Conservation (phyloP, 1,140 invertebrate species). For the Calephelis nemesis region DNA sequence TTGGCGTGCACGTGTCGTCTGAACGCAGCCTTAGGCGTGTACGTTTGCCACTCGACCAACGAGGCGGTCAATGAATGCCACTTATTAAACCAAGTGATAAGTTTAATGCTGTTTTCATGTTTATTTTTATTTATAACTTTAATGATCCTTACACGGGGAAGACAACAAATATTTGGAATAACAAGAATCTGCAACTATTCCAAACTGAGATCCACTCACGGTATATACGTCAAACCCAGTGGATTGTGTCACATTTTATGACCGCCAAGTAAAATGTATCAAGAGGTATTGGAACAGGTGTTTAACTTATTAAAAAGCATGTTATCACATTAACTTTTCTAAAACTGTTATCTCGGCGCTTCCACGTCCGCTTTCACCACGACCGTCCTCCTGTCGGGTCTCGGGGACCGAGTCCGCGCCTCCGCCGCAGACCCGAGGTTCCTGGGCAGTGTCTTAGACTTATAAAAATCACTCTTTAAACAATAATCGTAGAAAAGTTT, state of each 20-base stretch:
- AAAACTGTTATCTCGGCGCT: slow-evolving; percentile 54
- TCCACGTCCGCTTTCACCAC: slow-evolving; percentile 61
- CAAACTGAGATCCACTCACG: no score
- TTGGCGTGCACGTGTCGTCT: no score
- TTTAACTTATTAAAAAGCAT: slow-evolving; percentile 20
- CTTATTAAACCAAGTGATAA: no score
- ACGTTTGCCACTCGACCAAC: no score
- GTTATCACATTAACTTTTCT: slow-evolving; percentile 3
- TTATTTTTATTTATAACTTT: no score
- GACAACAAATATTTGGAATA: no score
- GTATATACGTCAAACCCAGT: neutral
- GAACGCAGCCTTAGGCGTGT: no score
- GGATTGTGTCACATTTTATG: neutral
- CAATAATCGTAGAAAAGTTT: slow-evolving; percentile 65
- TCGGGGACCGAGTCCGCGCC: slow-evolving; percentile 28
- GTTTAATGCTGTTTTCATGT: no score
- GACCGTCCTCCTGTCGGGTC: slow-evolving; percentile 40
- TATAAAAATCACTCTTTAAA: slow-evolving; percentile 63
- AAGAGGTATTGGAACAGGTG: neutral
- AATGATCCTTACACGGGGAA: no score
- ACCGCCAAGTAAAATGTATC: neutral
- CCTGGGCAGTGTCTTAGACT: slow-evolving; percentile 61
- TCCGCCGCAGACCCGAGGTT: slow-evolving; percentile 60
- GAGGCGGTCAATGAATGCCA: no score
- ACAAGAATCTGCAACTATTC: no score